phyloP scores from a whole-genome alignment of 2,113 vertebrate genomes.

The Xyliphius kryptos region DNA sequence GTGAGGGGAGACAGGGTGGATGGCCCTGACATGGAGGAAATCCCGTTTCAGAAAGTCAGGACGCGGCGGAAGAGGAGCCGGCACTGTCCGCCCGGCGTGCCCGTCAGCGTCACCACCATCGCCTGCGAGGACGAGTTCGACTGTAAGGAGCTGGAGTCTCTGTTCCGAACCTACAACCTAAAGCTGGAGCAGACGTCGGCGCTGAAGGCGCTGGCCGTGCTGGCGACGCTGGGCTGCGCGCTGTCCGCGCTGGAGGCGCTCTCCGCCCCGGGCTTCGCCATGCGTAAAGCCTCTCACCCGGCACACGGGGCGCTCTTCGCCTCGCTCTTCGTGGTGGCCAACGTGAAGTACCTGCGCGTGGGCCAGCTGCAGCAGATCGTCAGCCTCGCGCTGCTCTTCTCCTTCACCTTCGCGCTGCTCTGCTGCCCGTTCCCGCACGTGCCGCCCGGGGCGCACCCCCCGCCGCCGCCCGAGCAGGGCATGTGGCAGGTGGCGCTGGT shows the following conservation, averaged over 20 bases:
- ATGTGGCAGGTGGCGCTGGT: conserved; percentile 94
- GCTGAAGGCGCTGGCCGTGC: conserved; percentile 87
- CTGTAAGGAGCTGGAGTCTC: conserved; percentile 93
- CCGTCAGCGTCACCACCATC: conserved; percentile 75
- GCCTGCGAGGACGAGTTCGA: conserved; percentile 93
- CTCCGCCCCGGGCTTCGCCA: conserved; percentile 76
- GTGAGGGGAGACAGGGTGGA: no score
- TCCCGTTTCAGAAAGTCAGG: conserved; percentile 88
- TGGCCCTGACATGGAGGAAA: conserved; percentile 96
- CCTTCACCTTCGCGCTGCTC: conserved; percentile 91
- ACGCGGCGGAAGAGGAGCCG: conserved; percentile 80
- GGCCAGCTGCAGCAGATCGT: conserved; percentile 94
- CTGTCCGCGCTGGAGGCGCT: conserved; percentile 85
- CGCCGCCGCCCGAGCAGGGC: conserved; percentile 80
- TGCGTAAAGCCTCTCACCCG: conserved; percentile 88
- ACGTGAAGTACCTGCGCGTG: conserved; percentile 92
- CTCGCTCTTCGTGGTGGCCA: conserved; percentile 91
- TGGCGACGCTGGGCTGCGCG: conserved; percentile 79
- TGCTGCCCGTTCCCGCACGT: conserved; percentile 89
- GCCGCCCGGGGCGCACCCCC: conserved; percentile 68
- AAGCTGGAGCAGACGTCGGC: conserved; percentile 94
- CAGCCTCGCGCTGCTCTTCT: conserved; percentile 88
- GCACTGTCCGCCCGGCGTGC: conserved; percentile 64
- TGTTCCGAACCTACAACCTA: conserved; percentile 95
- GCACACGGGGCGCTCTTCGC: conserved; percentile 92